phyloP scores from a whole-genome alignment of 1,140 invertebrate species.

The Brachionus rotundiformis region DNA sequence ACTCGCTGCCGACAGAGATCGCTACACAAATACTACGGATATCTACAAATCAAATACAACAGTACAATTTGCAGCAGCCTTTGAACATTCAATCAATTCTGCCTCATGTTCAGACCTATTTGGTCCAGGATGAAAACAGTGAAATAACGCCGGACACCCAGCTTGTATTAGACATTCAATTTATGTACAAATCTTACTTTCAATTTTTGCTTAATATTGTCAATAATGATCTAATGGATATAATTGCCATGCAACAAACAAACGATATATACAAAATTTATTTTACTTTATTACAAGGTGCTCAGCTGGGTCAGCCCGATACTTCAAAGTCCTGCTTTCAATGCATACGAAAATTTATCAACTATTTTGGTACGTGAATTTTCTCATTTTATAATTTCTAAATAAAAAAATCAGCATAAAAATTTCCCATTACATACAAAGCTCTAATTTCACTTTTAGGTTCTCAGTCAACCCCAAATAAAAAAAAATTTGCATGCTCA shows the following conservation, averaged over 20 bases:
- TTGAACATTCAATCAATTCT: constrained; percentile 27
- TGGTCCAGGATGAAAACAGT: constrained; percentile 39
- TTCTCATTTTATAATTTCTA: background rate
- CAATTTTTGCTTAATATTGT: constrained; percentile 46
- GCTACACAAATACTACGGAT: constrained; percentile 9
- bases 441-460: too few relatives aligned
- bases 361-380: constrained; percentile 22
- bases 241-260: constrained; percentile 4
- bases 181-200: constrained; percentile 46
- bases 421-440: too few relatives aligned
- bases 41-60: constrained; percentile 31
- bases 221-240: constrained; percentile 44
- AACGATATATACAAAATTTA: constrained; percentile 51
- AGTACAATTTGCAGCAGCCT: background rate
- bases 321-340: constrained; percentile 39
- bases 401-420: too few relatives aligned
- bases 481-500: too few relatives aligned
- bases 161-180: constrained; percentile 33
- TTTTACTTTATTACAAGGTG: constrained; percentile 41
- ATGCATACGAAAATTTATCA: constrained; percentile 16
- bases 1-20: constrained; percentile 3
- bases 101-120: constrained; percentile 1
- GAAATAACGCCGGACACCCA: constrained; percentile 37
- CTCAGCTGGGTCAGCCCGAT: constrained; percentile 38
- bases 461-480: too few relatives aligned